These are phyloP conservation scores for Struthio camelus DNA, from an alignment of 2,113 vertebrate genomes.

Conservation along the genomic window DNA sequence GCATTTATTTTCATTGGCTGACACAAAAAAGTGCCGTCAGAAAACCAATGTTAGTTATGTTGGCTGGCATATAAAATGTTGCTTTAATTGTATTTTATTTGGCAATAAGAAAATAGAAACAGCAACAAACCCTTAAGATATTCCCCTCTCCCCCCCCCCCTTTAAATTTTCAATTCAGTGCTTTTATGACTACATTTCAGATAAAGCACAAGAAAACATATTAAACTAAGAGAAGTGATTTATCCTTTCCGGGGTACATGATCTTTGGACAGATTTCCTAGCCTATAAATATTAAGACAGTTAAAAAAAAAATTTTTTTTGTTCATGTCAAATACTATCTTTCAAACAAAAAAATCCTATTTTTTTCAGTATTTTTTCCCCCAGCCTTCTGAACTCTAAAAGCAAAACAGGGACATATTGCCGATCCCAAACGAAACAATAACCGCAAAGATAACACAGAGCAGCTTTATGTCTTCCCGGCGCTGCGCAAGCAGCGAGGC, in stretches of 20 bases:
- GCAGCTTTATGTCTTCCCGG: background rate
- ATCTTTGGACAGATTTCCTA: conserved; percentile 8
- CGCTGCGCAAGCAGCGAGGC: background rate
- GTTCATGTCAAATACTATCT: background rate
- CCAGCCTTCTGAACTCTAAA: background rate
- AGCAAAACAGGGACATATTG: background rate
- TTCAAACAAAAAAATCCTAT: background rate
- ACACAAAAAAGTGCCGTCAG: conserved; percentile 34
- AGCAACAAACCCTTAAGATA: conserved; percentile 44
- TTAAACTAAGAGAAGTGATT: conserved; percentile 8
- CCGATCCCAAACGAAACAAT: background rate
- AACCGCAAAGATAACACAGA: background rate
- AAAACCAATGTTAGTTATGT: conserved; percentile 4
- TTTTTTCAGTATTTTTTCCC: background rate
- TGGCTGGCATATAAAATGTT: conserved; percentile 32
- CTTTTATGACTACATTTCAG: conserved; percentile 39
- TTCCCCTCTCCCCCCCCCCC: background rate
- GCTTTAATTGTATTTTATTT: conserved; percentile 63
- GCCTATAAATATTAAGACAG: background rate
- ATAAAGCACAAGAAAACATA: conserved; percentile 1
- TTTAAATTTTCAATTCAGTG: conserved; percentile 52
- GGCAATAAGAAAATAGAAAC: conserved; percentile 38
- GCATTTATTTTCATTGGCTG: conserved; percentile 48
- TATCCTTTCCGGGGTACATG: background rate
- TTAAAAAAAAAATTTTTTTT: background rate